Evolutionary conservation across 1,140 invertebrate species (phyloP).

Genomic region (Protaetia brevitarsis): DNA sequence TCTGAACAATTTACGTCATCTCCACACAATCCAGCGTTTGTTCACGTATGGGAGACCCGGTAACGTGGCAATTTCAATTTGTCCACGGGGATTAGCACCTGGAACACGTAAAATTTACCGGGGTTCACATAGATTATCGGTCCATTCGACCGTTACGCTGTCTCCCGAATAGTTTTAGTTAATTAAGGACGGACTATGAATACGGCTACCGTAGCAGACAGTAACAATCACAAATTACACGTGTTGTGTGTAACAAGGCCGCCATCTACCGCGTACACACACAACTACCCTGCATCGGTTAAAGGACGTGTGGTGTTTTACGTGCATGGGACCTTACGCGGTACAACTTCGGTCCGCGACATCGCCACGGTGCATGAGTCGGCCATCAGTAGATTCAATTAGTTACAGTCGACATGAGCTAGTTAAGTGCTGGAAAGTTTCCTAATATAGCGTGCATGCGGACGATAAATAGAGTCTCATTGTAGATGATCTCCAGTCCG

Average conservation of each 20-base stretch:
- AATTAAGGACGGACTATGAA: background rate
- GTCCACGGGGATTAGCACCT: background rate
- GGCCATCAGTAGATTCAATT: conserved; percentile 1
- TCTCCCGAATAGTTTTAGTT: conserved; percentile 14
- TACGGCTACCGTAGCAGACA: background rate
- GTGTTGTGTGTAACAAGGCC: background rate
- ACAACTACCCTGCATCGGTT: background rate
- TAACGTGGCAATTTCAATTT: background rate
- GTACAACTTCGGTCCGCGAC: background rate
- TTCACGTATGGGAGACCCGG: too few species aligned
- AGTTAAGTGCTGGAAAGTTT: background rate
- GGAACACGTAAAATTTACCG: conserved; percentile 8
- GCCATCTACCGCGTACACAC: background rate
- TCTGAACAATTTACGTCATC: too few species aligned
- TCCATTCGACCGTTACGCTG: background rate
- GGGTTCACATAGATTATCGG: background rate
- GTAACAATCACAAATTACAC: background rate
- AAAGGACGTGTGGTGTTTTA: background rate
- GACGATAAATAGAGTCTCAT: too few species aligned
- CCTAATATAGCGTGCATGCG: background rate
- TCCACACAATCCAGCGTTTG: too few species aligned
- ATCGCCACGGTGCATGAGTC: background rate
- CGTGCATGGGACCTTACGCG: background rate
- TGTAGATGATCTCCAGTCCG: too few species aligned
- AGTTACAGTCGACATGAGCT: background rate